Conservation (phyloP, 2,888 invertebrate species). For the Tenthredo distinguenda region DNA sequence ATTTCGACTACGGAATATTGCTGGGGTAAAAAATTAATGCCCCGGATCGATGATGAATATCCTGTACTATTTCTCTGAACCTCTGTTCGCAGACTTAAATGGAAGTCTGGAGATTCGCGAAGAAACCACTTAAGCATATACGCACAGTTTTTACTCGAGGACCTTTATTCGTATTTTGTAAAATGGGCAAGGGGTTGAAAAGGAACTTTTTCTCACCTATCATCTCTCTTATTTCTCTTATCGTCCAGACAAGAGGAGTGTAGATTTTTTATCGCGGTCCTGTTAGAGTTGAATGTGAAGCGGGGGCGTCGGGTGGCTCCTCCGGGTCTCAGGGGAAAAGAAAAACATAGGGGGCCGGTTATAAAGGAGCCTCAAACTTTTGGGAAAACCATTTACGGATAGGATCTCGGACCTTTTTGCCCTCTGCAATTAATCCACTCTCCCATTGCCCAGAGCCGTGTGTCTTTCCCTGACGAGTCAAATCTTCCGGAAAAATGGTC, state of each 20-base stretch:
- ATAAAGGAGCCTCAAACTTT: slow-evolving; percentile 21
- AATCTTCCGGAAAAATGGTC: slow-evolving; percentile 41
- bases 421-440: slow-evolving; percentile 34
- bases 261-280: slow-evolving; percentile 9
- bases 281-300: neutral
- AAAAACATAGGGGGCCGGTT: slow-evolving; percentile 28
- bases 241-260: neutral
- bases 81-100: neutral
- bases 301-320: neutral
- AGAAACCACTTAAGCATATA: neutral
- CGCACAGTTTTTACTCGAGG: neutral
- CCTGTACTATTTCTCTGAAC: neutral
- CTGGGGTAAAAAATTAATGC: neutral
- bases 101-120: neutral
- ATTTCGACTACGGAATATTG: neutral
- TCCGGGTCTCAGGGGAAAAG: neutral
- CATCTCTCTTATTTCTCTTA: neutral
- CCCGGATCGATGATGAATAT: neutral
- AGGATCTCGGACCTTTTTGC: slow-evolving; percentile 34
- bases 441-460: neutral
- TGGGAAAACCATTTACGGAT: slow-evolving; percentile 25
- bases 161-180: neutral
- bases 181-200: neutral
- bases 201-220: neutral
- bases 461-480: slow-evolving; percentile 41